Base-by-base conservation (phyloP, 2,888 invertebrate genomes). In the Habrosyne pyritoides region DNA sequence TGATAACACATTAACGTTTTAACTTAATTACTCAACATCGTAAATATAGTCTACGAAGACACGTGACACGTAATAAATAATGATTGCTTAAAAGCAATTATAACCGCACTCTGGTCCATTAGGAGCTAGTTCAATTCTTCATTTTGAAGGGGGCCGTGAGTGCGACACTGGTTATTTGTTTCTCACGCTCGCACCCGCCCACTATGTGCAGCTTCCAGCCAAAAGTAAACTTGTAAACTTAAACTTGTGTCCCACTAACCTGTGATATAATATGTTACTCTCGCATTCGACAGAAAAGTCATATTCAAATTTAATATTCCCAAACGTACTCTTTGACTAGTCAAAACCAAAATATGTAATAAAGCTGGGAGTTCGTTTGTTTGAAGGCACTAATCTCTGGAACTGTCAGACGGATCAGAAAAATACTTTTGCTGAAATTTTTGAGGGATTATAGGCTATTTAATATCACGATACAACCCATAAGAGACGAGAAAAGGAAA, bases 151-250 rank as follows among this genome's bases (percentile, higher is more conserved):
- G 72, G 69, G 64, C 79, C 85, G 83, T 85, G 86, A 81, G 81
- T 75, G 83, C 79, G 80, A 83, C 86, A 80, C 67, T 72, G 77
- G 69, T 67, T 88, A 80, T 91, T 87, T 84, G 87, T 83, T 91
- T 91, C 91, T 86, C 91, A 91, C 91, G 91, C 76, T 90, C 80
- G 63, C 89, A 86, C 87, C 85, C 90, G 87, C 91, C 91, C 88
- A 91, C 91, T 71, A 71, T 65, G 63, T 61, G 63, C 56, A 62
- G 72, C 59, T 73, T 73, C 70, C 71, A 67, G 42, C 42, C 42
- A 42, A 42, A 42, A 74, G 84, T 78, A 81, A 83, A 85, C 79
- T 75, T 58, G 60, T 66, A 63, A 60, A 66, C 61, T 65, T 18
- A 63, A 63, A 63, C 64, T 65, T 64, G 65, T 66, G 68, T 61